Evolutionary conservation across 2,797 vertebrate genomes (phyloP).

Genomic region (Tragelaphus oryx): DNA sequence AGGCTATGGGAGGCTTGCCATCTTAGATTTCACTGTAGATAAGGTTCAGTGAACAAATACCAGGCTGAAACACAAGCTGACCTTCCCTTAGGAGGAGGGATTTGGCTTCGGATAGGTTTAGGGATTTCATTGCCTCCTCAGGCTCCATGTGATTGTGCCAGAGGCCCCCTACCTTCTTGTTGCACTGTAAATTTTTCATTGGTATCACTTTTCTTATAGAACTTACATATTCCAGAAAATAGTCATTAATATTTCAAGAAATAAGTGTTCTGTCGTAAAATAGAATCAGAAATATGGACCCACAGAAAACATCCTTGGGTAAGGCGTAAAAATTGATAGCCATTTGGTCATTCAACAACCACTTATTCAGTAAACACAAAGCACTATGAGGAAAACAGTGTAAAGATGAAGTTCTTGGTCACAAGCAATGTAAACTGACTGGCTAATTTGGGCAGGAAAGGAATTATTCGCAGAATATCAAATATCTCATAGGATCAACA

Average conservation of each 20-base stretch:
- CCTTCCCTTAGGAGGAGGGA: conserved; percentile 45
- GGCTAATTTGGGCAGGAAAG: conserved; percentile 37
- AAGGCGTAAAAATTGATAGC: neutral
- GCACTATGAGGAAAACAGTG: conserved; percentile 26
- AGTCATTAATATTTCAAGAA: neutral
- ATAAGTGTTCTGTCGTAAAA: neutral
- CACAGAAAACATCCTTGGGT: neutral
- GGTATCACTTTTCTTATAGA: neutral
- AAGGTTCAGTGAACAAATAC: conserved; percentile 65
- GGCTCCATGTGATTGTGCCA: neutral
- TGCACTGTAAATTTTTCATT: neutral
- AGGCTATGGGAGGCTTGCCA: conserved; percentile 56
- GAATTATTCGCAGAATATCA: conserved; percentile 30
- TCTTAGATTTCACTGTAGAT: conserved; percentile 30
- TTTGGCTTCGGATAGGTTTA: conserved; percentile 47
- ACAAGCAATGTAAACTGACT: conserved; percentile 27
- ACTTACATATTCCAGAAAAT: neutral
- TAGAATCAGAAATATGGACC: neutral
- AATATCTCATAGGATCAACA: conserved; percentile 34
- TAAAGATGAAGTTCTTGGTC: conserved; percentile 28
- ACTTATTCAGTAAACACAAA: neutral
- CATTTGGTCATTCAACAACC: neutral
- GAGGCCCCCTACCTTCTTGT: neutral
- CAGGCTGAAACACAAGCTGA: conserved; percentile 42
- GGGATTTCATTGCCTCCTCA: conserved; percentile 54